Evolutionary conservation across 1,140 invertebrate genomes (phyloP).

Genomic region (Zaprionus ornatus): DNA sequence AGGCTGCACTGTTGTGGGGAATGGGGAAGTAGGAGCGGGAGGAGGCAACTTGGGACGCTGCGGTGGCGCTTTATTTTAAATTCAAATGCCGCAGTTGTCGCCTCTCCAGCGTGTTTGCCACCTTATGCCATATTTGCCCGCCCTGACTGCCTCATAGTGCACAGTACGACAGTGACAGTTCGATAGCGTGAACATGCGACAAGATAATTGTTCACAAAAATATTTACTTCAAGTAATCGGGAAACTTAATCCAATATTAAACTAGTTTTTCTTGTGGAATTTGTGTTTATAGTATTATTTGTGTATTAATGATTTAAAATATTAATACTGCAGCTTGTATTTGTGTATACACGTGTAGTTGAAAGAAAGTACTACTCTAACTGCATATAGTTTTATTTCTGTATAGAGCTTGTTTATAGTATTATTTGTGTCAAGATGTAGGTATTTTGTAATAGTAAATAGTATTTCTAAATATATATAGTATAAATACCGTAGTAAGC

Average conservation of each 20-base stretch:
- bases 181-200: slow-evolving; percentile 11
- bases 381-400: not conserved
- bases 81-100: slow-evolving; percentile 63
- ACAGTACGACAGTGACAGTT: not conserved
- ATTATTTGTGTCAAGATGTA: not conserved
- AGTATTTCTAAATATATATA: too few relatives aligned
- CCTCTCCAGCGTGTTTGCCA: slow-evolving; percentile 39
- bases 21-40: not conserved
- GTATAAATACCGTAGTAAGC: too few relatives aligned
- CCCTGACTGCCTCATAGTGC: not conserved
- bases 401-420: too few relatives aligned
- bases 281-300: too few relatives aligned
- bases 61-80: slow-evolving; percentile 73
- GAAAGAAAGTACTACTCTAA: not conserved
- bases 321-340: not conserved
- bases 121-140: slow-evolving; percentile 76
- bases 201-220: not conserved
- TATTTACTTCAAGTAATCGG: not conserved
- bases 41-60: slow-evolving; percentile 16
- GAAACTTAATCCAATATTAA: not conserved
- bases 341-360: not conserved
- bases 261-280: not conserved
- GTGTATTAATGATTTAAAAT: not conserved
- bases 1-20: not conserved
- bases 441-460: not conserved